phyloP scores from a whole-genome alignment of 2,113 vertebrate species.

The Perca schrenkii region DNA sequence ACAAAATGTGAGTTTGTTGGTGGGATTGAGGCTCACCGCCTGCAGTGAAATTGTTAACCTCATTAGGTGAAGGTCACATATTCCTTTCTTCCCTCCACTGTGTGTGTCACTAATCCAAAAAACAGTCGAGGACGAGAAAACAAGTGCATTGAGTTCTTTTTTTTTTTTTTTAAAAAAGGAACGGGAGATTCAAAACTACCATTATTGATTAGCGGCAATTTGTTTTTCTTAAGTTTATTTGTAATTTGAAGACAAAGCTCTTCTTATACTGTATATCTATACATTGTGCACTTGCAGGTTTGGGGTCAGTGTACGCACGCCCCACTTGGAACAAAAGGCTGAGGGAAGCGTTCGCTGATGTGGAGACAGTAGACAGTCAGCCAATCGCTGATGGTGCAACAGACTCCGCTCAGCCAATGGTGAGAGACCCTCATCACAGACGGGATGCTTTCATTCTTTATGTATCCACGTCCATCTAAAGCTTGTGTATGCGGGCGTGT shows the following conservation, averaged over 20 bases:
- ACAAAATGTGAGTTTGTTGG: conserved; percentile 62
- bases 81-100: conserved; percentile 32
- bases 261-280: neutral
- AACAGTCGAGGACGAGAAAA: neutral
- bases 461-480: conserved; percentile 25
- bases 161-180: neutral
- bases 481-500: conserved; percentile 23
- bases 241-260: neutral
- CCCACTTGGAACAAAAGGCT: conserved; percentile 57
- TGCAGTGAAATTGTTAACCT: conserved; percentile 65
- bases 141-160: neutral
- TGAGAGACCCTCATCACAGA: conserved; percentile 23
- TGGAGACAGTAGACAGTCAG: conserved; percentile 29
- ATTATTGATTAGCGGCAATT: too few species aligned
- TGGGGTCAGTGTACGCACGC: conserved; percentile 43
- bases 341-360: conserved; percentile 11
- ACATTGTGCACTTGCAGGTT: conserved; percentile 43
- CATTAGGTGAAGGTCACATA: conserved; percentile 59
- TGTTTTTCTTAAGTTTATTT: neutral
- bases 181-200: neutral
- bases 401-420: conserved; percentile 42
- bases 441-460: conserved; percentile 55
- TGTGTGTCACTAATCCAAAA: neutral
- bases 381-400: conserved; percentile 25
- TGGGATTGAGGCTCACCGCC: conserved; percentile 16